A percentile compares a stretch with the other conserved stretches of the same genome.
Evolutionary conservation across 1,140 invertebrate species (phyloP).

Genomic region (Drosophila chauvacae): DNA sequence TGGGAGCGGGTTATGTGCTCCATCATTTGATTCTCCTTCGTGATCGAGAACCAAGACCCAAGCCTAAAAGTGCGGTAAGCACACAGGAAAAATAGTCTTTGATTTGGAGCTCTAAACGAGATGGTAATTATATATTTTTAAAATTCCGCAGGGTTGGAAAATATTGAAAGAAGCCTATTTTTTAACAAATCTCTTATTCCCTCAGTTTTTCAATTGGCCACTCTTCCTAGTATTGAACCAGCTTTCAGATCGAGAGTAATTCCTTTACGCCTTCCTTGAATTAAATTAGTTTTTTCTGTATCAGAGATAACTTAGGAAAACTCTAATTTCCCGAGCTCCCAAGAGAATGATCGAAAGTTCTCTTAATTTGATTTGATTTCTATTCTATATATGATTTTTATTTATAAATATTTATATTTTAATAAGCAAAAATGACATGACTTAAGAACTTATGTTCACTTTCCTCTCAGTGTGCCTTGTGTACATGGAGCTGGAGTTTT

Average conservation of each 20-base stretch:
- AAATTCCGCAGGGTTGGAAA: neutral
- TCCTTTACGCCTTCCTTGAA: no score
- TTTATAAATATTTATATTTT: neutral
- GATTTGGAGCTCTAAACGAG: no score
- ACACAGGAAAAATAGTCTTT: neutral
- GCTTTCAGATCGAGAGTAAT: neutral
- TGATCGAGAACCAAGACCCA: conserved; percentile 13
- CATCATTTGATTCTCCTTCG: conserved; percentile 25
- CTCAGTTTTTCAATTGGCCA: rapidly evolving
- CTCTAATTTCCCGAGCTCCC: no score
- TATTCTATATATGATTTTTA: neutral
- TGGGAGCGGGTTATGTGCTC: conserved; percentile 8
- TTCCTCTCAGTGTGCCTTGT: neutral
- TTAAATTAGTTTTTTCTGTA: no score
- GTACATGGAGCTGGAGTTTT: conserved; percentile 13
- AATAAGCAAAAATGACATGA: neutral
- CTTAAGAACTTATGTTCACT: no score
- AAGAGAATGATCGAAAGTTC: neutral
- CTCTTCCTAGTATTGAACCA: neutral
- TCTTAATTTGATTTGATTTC: neutral
- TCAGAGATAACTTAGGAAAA: no score
- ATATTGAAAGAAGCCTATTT: neutral
- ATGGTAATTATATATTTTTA: neutral
- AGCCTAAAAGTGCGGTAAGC: neutral
- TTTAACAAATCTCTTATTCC: neutral